Conservation (phyloP, 2,113 vertebrate genomes). For the Aegypius monachus region DNA sequence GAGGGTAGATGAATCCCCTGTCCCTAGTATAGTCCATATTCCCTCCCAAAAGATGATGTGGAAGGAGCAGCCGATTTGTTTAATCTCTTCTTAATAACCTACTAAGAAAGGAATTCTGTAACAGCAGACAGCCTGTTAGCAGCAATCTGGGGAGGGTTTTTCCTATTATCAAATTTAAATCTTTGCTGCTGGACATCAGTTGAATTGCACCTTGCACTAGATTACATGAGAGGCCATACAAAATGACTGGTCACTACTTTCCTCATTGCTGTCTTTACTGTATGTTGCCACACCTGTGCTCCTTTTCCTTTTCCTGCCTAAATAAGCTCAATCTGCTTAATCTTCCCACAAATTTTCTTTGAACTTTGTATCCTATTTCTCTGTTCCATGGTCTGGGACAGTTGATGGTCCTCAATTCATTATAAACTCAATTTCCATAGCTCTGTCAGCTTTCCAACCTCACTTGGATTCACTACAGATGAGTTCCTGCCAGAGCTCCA, state of each 20-base stretch:
- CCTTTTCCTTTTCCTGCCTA: not conserved
- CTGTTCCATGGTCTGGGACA: not conserved
- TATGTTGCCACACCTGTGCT: not conserved
- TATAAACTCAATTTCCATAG: not conserved
- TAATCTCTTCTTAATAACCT: not conserved
- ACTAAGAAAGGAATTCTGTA: not conserved
- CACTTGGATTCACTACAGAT: not conserved
- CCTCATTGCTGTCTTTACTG: not conserved
- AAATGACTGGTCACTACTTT: not conserved
- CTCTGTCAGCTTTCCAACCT: not conserved
- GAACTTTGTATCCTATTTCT: not conserved
- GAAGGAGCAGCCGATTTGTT: not conserved
- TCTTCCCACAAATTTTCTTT: not conserved
- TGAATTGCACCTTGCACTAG: not conserved
- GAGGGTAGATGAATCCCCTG: not conserved
- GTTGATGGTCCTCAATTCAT: not conserved
- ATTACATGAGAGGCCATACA: not conserved
- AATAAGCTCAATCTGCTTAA: not conserved
- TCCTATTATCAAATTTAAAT: not conserved
- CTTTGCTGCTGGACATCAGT: not conserved
- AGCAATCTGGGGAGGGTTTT: not conserved
- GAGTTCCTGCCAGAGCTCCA: not conserved
- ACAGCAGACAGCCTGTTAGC: not conserved
- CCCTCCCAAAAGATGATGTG: not conserved
- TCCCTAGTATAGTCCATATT: not conserved